Conservation (phyloP, 2,797 vertebrate species). For the Acanthis flammea region DNA sequence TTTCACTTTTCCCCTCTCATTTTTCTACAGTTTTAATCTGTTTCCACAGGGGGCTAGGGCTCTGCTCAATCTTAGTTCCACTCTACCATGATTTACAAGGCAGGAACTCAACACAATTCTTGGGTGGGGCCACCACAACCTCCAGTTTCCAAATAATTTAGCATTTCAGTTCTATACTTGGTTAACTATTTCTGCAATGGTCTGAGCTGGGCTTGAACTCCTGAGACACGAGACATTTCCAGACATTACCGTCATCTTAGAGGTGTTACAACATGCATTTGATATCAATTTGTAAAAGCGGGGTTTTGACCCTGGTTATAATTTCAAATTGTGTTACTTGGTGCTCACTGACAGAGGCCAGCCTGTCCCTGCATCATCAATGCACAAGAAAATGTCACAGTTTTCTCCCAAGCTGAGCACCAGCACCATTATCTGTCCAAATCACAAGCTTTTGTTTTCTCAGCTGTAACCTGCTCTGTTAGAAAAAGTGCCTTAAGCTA, state of each 20-base stretch:
- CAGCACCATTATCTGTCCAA: neutral
- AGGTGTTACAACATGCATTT: neutral
- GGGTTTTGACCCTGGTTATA: neutral
- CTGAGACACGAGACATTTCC: neutral
- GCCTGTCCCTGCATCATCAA: neutral
- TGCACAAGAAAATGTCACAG: neutral
- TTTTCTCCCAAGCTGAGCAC: neutral
- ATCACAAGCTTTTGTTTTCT: neutral
- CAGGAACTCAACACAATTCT: neutral
- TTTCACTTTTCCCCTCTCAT: accelerated
- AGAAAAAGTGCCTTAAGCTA: neutral
- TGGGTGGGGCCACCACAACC: accelerated
- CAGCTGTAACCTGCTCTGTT: neutral
- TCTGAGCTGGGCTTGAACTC: neutral
- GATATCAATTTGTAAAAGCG: neutral
- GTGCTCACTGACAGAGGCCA: neutral
- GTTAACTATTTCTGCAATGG: neutral
- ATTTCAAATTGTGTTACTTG: neutral
- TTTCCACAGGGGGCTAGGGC: neutral
- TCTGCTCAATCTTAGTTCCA: neutral
- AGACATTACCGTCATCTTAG: neutral
- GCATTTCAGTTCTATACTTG: neutral
- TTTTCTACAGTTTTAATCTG: neutral
- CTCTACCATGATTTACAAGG: neutral
- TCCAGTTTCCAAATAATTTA: neutral